A percentile compares a stretch with the other conserved stretches of the same genome.
Evolutionary conservation across 2,888 invertebrate species (phyloP).

Genomic region (Phortica magna): DNA sequence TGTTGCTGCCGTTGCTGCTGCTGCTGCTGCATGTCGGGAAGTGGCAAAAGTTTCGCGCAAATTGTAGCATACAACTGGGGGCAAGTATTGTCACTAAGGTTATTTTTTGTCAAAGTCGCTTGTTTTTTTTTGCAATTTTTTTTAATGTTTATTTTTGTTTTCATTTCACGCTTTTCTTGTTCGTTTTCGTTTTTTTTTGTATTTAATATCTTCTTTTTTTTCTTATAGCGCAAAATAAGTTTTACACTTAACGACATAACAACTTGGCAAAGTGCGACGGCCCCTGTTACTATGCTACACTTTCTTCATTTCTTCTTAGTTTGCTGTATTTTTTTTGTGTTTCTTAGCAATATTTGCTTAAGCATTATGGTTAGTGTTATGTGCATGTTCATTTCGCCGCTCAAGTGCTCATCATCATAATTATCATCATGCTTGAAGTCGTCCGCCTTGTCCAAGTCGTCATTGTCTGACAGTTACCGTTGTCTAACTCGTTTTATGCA

Average conservation of each 20-base stretch:
- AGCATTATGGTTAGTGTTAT: conserved; percentile 48
- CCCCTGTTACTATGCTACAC: conserved; percentile 38
- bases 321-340: conserved; percentile 17
- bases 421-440: background rate
- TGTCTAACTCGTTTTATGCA: conserved; percentile 1
- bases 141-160: background rate
- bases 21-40: background rate
- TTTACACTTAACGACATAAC: conserved; percentile 72
- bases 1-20: background rate
- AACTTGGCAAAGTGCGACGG: conserved; percentile 59
- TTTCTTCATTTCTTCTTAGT: conserved; percentile 22
- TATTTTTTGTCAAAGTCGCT: conserved; percentile 5
- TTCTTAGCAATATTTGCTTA: conserved; percentile 14
- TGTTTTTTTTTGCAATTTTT: background rate
- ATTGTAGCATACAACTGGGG: conserved; percentile 18
- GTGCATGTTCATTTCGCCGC: conserved; percentile 25
- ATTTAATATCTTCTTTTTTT: background rate
- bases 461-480: too few relatives aligned
- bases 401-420: background rate
- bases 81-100: conserved; percentile 22
- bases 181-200: background rate
- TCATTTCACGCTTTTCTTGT: background rate
- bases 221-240: conserved; percentile 62
- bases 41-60: conserved; percentile 26
- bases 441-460: background rate